A percentile compares a stretch with the other conserved stretches of the same genome.
These are phyloP conservation scores for Dysdera silvatica DNA, from an alignment of 1,140 invertebrate species.

Conservation along the genomic window DNA sequence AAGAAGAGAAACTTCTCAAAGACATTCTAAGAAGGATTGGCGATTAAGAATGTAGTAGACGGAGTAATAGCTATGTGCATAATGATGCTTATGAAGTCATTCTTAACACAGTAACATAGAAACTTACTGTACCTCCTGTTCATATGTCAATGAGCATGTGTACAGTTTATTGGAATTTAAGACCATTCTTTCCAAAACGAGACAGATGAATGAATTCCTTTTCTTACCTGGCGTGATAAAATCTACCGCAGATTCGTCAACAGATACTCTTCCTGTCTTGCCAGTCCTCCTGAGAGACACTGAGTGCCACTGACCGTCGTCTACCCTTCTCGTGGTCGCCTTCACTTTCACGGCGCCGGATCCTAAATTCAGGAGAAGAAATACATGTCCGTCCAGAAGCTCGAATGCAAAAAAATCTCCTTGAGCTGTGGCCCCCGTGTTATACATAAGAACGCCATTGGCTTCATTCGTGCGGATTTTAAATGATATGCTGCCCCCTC, in stretches of 20 bases:
- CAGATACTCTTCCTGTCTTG: slow-evolving; percentile 73
- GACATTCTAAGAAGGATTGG: too few relatives aligned
- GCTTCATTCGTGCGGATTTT: slow-evolving; percentile 90
- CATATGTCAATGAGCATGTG: background rate
- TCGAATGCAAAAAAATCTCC: slow-evolving; percentile 89
- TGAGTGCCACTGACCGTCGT: slow-evolving; percentile 87
- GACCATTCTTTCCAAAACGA: too few relatives aligned
- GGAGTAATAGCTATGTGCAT: too few relatives aligned
- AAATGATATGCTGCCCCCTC: slow-evolving; percentile 78
- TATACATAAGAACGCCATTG: slow-evolving; percentile 87
- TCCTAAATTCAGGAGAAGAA: slow-evolving; percentile 81
- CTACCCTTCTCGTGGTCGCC: slow-evolving; percentile 68
- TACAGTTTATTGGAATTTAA: background rate
- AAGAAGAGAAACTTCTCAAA: too few relatives aligned
- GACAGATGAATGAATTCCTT: too few relatives aligned
- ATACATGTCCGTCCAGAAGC: slow-evolving; percentile 83
- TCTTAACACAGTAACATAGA: too few relatives aligned
- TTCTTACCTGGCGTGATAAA: slow-evolving; percentile 36
- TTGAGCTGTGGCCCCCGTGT: slow-evolving; percentile 62
- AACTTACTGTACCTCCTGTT: too few relatives aligned
- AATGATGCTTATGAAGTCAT: too few relatives aligned
- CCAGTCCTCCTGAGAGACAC: slow-evolving; percentile 69
- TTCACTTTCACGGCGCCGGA: slow-evolving; percentile 79
- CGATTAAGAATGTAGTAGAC: too few relatives aligned
- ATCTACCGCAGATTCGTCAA: slow-evolving; percentile 63